Evolutionary conservation across 2,888 invertebrate genomes (phyloP).

Genomic region (Litoditis marina): DNA sequence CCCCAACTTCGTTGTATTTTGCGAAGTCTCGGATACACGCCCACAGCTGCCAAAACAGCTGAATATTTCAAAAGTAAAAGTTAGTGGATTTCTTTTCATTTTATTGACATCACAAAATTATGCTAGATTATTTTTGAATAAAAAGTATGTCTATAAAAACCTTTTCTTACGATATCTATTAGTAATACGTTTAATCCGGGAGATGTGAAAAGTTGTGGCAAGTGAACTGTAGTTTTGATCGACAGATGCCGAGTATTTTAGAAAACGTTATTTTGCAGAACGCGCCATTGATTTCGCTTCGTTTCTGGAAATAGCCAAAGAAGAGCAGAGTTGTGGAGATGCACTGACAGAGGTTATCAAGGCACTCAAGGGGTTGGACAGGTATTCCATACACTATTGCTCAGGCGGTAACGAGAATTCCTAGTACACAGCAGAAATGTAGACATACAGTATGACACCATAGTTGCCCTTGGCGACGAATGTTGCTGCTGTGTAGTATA

Average conservation of each 20-base stretch:
- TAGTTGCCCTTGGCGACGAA: neutral
- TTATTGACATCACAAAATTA: neutral
- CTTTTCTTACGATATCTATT: too few species aligned
- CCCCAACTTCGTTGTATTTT: slow-evolving; percentile 38
- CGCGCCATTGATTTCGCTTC: slow-evolving; percentile 34
- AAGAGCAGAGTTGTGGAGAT: slow-evolving; percentile 34
- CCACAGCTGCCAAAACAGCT: slow-evolving; percentile 29
- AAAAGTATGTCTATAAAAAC: too few species aligned
- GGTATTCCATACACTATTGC: slow-evolving; percentile 10
- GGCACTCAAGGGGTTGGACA: slow-evolving; percentile 35
- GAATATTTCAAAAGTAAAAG: slow-evolving; percentile 28
- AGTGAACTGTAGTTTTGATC: too few species aligned
- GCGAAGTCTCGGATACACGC: slow-evolving; percentile 36
- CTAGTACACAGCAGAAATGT: neutral
- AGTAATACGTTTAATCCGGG: too few species aligned
- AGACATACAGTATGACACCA: neutral
- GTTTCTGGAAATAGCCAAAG: slow-evolving; percentile 34
- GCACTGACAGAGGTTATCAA: slow-evolving; percentile 39
- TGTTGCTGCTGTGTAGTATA: neutral
- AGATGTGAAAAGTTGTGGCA: too few species aligned
- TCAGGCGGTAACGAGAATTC: neutral
- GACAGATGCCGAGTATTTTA: neutral
- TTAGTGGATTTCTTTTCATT: neutral
- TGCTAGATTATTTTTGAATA: too few species aligned
- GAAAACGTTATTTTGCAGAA: slow-evolving; percentile 18